phyloP scores from a whole-genome alignment of 2,797 vertebrate genomes.

The Morus bassanus region DNA sequence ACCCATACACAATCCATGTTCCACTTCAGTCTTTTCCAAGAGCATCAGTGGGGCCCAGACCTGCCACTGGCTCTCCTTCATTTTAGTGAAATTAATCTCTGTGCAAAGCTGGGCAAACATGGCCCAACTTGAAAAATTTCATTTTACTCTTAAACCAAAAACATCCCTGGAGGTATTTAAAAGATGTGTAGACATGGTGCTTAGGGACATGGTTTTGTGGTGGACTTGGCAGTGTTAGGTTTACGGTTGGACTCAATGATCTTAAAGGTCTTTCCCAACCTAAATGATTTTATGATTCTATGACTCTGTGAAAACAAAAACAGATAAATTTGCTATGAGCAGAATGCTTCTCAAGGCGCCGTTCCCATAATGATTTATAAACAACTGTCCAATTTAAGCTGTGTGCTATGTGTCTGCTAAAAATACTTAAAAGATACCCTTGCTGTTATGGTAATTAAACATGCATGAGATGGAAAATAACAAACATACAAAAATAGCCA shows the following conservation, averaged over 20 bases:
- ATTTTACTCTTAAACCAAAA: background rate
- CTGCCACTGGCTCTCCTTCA: background rate
- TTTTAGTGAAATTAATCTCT: background rate
- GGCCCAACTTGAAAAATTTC: background rate
- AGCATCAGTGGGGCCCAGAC: background rate
- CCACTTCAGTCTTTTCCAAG: background rate
- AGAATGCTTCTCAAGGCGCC: background rate
- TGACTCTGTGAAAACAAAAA: background rate
- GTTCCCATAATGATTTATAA: background rate
- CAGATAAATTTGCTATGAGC: background rate
- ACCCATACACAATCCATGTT: background rate
- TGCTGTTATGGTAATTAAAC: conserved; percentile 6
- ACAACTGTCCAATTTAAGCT: background rate
- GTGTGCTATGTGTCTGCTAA: background rate
- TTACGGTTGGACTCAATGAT: too few relatives aligned
- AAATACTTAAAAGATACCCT: conserved; percentile 18
- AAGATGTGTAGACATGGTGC: too few relatives aligned
- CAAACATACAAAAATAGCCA: background rate
- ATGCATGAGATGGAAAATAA: background rate
- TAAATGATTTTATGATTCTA: too few relatives aligned
- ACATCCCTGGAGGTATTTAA: too few relatives aligned
- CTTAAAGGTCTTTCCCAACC: too few relatives aligned
- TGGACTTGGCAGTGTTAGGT: too few relatives aligned
- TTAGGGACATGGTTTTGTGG: too few relatives aligned
- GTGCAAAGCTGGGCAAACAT: background rate